These are phyloP conservation scores for Squalus acanthias DNA, from an alignment of 2,797 vertebrate species.

Conservation along the genomic window DNA sequence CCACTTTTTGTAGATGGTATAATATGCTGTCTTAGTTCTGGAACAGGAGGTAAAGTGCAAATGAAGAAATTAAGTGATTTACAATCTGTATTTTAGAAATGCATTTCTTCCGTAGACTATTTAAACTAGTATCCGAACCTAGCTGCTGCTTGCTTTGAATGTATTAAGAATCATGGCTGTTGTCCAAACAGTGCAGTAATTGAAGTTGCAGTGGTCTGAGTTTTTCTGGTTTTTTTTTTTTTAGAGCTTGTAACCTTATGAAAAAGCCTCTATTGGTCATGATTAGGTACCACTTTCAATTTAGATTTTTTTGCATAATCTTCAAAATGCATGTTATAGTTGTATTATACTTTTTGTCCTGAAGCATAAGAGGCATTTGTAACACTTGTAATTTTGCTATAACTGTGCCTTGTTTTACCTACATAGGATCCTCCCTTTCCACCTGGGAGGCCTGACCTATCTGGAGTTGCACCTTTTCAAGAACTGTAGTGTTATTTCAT, in stretches of 20 bases:
- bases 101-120: not conserved
- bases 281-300: not conserved
- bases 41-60: not conserved
- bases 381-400: not conserved
- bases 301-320: not conserved
- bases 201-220: not conserved
- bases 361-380: not conserved
- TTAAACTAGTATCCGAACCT: not conserved
- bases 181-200: slow-evolving; percentile 1
- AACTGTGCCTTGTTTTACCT: not conserved
- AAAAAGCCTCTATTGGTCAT: not conserved
- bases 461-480: not conserved
- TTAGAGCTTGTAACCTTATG: not conserved
- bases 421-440: not conserved
- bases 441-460: not conserved
- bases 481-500: not conserved
- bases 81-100: not conserved
- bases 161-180: not conserved
- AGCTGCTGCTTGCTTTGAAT: not conserved
- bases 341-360: not conserved
- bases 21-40: not conserved
- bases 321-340: not conserved
- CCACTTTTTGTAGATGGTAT: not conserved
- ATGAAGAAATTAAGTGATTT: not conserved
- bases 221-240: not conserved